A percentile compares a stretch with the other conserved stretches of the same genome.
phyloP scores from a whole-genome alignment of 2,797 vertebrate genomes.

The Girardinus metallicus region DNA sequence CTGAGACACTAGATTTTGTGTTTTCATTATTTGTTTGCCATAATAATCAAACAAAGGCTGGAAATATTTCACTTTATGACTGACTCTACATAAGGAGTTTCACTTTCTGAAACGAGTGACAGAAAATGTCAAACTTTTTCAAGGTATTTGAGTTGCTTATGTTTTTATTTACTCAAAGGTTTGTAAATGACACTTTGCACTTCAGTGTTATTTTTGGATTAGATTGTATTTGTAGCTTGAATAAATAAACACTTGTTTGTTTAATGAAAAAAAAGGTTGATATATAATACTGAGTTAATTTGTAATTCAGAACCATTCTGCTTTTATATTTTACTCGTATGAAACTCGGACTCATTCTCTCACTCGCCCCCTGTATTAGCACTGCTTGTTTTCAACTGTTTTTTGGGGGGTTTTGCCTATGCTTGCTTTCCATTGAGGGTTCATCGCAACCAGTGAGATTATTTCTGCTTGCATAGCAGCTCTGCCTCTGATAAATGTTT shows the following conservation, averaged over 20 bases:
- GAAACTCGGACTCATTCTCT: slow-evolving; percentile 31
- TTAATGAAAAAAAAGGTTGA: background rate
- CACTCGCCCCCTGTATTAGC: slow-evolving; percentile 33
- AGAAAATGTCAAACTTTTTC: background rate
- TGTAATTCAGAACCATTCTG: background rate
- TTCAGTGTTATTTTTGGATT: background rate
- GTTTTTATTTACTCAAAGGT: background rate
- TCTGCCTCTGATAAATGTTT: slow-evolving; percentile 65
- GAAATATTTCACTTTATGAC: background rate
- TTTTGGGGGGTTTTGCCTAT: slow-evolving; percentile 29
- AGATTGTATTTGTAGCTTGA: background rate
- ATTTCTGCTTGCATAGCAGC: slow-evolving; percentile 71
- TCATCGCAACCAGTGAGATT: slow-evolving; percentile 68
- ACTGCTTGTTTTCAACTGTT: slow-evolving; percentile 22
- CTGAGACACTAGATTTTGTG: background rate
- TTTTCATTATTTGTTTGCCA: background rate
- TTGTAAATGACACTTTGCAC: background rate
- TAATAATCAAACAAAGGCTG: background rate
- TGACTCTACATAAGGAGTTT: background rate
- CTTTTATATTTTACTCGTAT: slow-evolving; percentile 18
- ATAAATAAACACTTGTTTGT: background rate
- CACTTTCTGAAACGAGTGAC: background rate
- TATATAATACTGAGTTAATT: slow-evolving; percentile 8
- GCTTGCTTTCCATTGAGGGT: slow-evolving; percentile 59
- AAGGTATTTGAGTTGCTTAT: background rate